Base-by-base conservation (phyloP, 2,888 invertebrate species). In the Lysandra coridon region DNA sequence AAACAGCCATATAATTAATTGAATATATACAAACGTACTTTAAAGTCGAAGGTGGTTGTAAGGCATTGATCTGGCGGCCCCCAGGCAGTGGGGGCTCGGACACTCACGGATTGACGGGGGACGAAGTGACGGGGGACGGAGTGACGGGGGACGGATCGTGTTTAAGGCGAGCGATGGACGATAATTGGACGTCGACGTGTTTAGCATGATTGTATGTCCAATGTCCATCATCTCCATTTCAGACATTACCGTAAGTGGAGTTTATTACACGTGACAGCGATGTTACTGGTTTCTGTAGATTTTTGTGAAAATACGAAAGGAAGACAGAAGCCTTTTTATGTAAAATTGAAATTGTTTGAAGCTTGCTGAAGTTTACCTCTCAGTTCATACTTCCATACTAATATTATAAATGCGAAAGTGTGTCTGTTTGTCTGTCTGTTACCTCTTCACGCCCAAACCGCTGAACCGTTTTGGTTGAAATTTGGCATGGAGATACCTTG, bases 131-230 rank as follows among this genome's bases (percentile, higher is more conserved):
- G 44, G 74, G 75, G 53, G 53, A 75, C 75, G 23, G 64, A 64
- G 23, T 64, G 64, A 23, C 49, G 44, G 74, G 76, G 53, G 76
- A 76, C 33, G 30, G 76, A 53, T 57, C 76, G 76, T 76, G 53
- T 76, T 76, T 76, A 57, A 76, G 75, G 75, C 75, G 74, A 44
- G 74, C 69, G 74, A 74, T 74, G 7, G 74, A 40, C 74, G 74
- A 74, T 74, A 74, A 74, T 74, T 74, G 74, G 74, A 74, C 40
- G 40, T 17, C 37, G 40, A 74, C 74, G 44, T 74, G 74, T 74
- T 74, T 44, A 69, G 69, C 69, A 69, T 69, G 69, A 69, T 69
- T 33, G 69, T 69, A 12, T 30, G 64, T 30, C 64, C 64, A 23
- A 23, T 57, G 17, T 17, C 5, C n/a, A 7, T 62, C 49, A 23